These are phyloP conservation scores for Hyposoter didymator DNA, from an alignment of 2,888 invertebrate genomes.

Conservation along the genomic window DNA sequence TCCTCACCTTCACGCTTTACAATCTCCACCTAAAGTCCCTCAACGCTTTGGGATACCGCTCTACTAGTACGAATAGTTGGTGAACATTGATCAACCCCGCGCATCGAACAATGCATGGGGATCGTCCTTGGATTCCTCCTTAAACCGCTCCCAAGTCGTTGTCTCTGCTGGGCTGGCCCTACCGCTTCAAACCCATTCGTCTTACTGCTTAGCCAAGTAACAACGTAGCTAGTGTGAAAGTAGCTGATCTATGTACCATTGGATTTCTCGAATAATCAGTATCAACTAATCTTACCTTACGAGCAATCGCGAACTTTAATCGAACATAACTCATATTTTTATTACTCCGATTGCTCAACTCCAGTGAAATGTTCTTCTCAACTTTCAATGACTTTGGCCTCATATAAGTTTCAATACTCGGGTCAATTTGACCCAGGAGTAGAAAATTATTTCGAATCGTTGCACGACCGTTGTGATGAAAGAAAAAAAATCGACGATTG, in stretches of 20 bases:
- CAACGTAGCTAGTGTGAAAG: conserved; percentile 48
- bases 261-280: conserved; percentile 28
- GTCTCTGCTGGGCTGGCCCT: conserved; percentile 58
- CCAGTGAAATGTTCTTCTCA: background rate
- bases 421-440: background rate
- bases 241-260: conserved; percentile 46
- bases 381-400: background rate
- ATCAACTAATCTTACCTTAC: background rate
- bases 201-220: conserved; percentile 61
- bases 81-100: conserved; percentile 79
- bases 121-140: conserved; percentile 77
- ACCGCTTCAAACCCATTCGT: conserved; percentile 67
- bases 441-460: no score
- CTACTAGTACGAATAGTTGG: conserved; percentile 74
- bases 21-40: conserved; percentile 24
- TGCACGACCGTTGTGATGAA: no score
- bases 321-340: background rate
- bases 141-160: conserved; percentile 77
- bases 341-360: background rate
- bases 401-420: background rate
- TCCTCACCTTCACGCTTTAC: conserved; percentile 48
- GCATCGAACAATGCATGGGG: conserved; percentile 79
- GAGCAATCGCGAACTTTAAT: conserved; percentile 1
- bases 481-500: no score
- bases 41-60: conserved; percentile 47